Conservation (phyloP, 2,888 invertebrate species). For the Hirtodrosophila confusa region DNA sequence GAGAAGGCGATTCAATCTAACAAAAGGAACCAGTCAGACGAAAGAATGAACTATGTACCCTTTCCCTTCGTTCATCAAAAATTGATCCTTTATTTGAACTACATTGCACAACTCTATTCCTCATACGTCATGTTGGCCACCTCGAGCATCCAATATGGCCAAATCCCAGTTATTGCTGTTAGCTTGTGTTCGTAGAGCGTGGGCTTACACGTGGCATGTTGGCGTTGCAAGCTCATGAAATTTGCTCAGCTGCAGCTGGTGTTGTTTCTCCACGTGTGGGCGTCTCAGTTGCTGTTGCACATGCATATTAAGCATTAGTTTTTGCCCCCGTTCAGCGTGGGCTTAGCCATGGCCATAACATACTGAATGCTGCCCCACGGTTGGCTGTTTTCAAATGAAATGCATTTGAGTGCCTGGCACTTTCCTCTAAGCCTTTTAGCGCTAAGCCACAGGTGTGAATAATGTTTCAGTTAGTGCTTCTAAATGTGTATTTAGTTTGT, state of each 20-base stretch:
- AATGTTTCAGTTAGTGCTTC: background rate
- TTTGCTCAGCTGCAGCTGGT: conserved; percentile 4
- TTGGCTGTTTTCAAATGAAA: conserved; percentile 35
- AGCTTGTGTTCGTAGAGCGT: conserved; percentile 22
- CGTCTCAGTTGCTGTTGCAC: conserved; percentile 6
- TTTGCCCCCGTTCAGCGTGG: conserved; percentile 4
- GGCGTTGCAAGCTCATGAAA: conserved; percentile 14
- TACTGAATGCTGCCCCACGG: conserved; percentile 16
- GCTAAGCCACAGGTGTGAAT: conserved; percentile 29
- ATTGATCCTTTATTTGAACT: too few species aligned
- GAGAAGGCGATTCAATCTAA: too few species aligned
- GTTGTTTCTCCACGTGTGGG: background rate
- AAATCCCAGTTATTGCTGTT: conserved; percentile 50
- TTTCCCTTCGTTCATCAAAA: too few species aligned
- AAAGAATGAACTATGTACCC: too few species aligned
- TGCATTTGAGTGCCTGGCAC: conserved; percentile 53
- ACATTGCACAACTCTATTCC: conserved; percentile 3
- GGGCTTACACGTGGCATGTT: conserved; percentile 7
- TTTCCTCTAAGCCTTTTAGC: conserved; percentile 44
- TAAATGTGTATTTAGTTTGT: background rate
- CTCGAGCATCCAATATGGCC: conserved; percentile 48
- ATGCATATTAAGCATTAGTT: conserved; percentile 30
- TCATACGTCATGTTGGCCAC: conserved; percentile 29
- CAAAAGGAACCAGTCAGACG: too few species aligned
- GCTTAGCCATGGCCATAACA: conserved; percentile 13